These are phyloP conservation scores for Merluccius polli DNA, from an alignment of 2,797 vertebrate species.

Conservation along the genomic window DNA sequence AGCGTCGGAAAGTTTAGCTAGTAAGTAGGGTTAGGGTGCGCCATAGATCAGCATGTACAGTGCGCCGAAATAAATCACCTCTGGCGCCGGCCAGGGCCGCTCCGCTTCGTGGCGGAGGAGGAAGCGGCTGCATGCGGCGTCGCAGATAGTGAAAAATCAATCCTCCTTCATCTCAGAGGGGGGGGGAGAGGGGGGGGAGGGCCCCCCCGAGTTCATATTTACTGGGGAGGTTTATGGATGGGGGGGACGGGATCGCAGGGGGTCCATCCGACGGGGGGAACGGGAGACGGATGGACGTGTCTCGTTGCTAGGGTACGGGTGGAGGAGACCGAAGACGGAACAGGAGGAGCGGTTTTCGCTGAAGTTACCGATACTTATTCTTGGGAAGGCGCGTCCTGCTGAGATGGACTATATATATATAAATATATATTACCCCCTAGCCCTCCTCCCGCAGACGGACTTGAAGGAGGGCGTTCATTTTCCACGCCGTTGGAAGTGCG, in stretches of 20 bases:
- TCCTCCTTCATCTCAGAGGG: slow-evolving; percentile 21
- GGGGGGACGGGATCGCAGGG: slow-evolving; percentile 41
- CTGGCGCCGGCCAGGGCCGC: slow-evolving; percentile 14
- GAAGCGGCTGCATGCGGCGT: slow-evolving; percentile 23
- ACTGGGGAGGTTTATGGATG: slow-evolving; percentile 57
- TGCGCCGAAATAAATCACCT: slow-evolving; percentile 35
- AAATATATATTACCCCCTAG: background rate
- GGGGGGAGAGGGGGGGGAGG: slow-evolving; percentile 9
- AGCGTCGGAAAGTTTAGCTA: background rate
- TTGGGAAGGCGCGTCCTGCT: background rate
- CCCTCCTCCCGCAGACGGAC: background rate
- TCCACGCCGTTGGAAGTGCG: background rate
- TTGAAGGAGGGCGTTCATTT: background rate
- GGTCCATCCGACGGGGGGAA: slow-evolving; percentile 31
- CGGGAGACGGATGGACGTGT: slow-evolving; percentile 54
- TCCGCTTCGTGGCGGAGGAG: slow-evolving; percentile 29
- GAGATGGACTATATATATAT: background rate
- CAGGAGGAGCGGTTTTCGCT: background rate
- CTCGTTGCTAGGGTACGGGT: background rate
- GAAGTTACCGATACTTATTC: background rate
- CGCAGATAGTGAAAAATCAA: slow-evolving; percentile 55
- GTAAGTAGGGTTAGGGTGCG: background rate
- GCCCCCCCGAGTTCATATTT: slow-evolving; percentile 29
- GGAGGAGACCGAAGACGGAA: slow-evolving; percentile 35
- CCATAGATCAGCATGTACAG: slow-evolving; percentile 14